Evolutionary conservation across 1,140 invertebrate species (phyloP).

Genomic region (Lepeophtheirus salmonis): DNA sequence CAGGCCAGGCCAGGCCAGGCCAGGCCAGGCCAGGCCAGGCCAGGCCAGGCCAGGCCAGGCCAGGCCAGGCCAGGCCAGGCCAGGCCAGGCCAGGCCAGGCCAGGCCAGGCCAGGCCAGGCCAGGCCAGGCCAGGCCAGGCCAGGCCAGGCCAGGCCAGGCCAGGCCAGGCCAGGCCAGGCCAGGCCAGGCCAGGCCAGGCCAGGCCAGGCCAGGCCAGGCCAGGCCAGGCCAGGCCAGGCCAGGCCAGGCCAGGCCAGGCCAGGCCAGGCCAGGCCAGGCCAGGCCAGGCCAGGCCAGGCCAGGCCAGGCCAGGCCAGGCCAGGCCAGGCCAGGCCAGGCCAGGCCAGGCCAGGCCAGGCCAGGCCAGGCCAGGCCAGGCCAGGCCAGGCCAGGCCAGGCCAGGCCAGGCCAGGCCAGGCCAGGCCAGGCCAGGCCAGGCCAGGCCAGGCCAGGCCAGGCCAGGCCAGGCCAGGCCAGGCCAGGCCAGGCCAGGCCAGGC

Average conservation of each 20-base stretch:
- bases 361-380: constrained; percentile 24
- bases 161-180: constrained; percentile 24
- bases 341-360: constrained; percentile 24
- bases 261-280: constrained; percentile 24
- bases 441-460: constrained; percentile 24
- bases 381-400: constrained; percentile 24
- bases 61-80: constrained; percentile 24
- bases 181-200: constrained; percentile 24
- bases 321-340: constrained; percentile 24
- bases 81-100: constrained; percentile 24
- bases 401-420: constrained; percentile 24
- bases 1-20: constrained; percentile 24
- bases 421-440: constrained; percentile 24
- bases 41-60: constrained; percentile 24
- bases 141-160: constrained; percentile 24
- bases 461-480: constrained; percentile 24
- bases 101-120: constrained; percentile 24
- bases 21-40: constrained; percentile 24
- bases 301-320: constrained; percentile 24
- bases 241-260: constrained; percentile 24
- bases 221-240: constrained; percentile 24
- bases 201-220: constrained; percentile 24
- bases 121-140: constrained; percentile 24
- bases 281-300: constrained; percentile 24
- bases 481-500: constrained; percentile 24